Conservation (phyloP, 2,797 vertebrate genomes). For the Sebastes iracundus region DNA sequence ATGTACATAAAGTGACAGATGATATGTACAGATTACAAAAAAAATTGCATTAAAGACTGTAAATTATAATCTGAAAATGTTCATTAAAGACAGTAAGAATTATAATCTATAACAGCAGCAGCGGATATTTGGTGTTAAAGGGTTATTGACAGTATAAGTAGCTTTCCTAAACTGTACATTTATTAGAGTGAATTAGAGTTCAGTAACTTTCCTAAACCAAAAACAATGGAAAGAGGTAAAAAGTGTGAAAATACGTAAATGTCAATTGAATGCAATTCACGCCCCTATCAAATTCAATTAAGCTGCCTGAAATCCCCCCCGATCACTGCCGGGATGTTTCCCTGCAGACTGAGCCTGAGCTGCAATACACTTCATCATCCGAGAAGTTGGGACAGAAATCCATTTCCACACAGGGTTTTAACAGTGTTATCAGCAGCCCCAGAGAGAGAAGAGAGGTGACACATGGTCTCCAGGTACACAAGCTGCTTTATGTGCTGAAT, state of each 20-base stretch:
- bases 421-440: constrained; percentile 49
- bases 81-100: too few species aligned
- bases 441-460: constrained; percentile 16
- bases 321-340: constrained; percentile 15
- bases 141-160: neutral
- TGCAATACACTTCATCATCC: constrained; percentile 40
- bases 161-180: neutral
- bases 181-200: neutral
- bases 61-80: too few species aligned
- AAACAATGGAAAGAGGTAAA: neutral
- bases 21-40: too few species aligned
- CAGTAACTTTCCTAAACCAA: neutral
- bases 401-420: constrained; percentile 24
- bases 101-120: too few species aligned
- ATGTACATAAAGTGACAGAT: too few species aligned
- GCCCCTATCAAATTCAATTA: constrained; percentile 39
- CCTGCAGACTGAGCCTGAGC: constrained; percentile 16
- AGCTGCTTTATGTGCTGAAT: constrained; percentile 14
- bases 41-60: too few species aligned
- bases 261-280: constrained; percentile 32
- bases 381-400: constrained; percentile 47
- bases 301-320: constrained; percentile 1
- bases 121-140: neutral
- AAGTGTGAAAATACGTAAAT: neutral
- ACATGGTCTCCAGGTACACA: constrained; percentile 15